These are phyloP conservation scores for Oscheius sp. DNA, from an alignment of 2,888 invertebrate species.

Conservation along the genomic window DNA sequence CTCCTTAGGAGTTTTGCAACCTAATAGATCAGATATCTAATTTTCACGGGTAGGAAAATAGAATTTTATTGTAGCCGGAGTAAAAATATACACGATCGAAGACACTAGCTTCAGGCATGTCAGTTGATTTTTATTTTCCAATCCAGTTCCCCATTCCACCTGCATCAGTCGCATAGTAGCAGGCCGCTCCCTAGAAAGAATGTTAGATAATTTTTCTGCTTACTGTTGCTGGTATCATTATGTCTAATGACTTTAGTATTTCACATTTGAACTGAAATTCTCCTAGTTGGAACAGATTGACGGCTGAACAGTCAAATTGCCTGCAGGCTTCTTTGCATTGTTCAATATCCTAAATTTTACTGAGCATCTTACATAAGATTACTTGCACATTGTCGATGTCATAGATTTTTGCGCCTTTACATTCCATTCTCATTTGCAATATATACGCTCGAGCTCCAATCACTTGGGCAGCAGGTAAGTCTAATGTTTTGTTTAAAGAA, in stretches of 20 bases:
- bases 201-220: background rate
- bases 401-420: slow-evolving; percentile 59
- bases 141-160: background rate
- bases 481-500: slow-evolving; percentile 29
- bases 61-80: too few species aligned
- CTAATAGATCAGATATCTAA: background rate
- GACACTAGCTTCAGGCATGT: too few species aligned
- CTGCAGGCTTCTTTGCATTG: slow-evolving; percentile 69
- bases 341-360: slow-evolving; percentile 63
- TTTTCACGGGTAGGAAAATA: background rate
- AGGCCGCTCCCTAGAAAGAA: slow-evolving; percentile 64
- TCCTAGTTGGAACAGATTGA: slow-evolving; percentile 66
- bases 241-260: slow-evolving; percentile 38
- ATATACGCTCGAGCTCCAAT: slow-evolving; percentile 62
- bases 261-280: slow-evolving; percentile 64
- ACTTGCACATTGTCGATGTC: slow-evolving; percentile 18
- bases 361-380: too few species aligned
- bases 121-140: background rate
- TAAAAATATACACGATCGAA: too few species aligned
- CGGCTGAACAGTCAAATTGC: slow-evolving; percentile 65
- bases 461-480: slow-evolving; percentile 59
- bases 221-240: slow-evolving; percentile 39
- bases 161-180: slow-evolving; percentile 51
- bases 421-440: slow-evolving; percentile 64
- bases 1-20: slow-evolving; percentile 7